Evolutionary conservation across 2,113 vertebrate species (phyloP), one percentile per base, ranked within the genome.

Genomic region (Scomber colias): DNA sequence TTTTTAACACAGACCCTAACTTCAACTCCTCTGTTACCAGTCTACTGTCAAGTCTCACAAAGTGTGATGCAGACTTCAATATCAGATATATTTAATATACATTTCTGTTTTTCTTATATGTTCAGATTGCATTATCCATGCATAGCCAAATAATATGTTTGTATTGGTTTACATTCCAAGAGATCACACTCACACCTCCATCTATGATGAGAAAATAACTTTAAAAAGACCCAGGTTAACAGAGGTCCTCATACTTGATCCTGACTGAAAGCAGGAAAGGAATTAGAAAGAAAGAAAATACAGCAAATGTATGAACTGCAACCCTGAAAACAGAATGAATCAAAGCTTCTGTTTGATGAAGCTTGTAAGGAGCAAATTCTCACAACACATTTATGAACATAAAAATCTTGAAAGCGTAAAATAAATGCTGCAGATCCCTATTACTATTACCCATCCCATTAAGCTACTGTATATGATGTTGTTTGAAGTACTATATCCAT

Each of bases 381-480:
- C 46, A 57, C 16, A 15, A 31, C 74, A 55, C 61, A 82, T 64
- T 45, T 15, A 75, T 40, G 16, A 85, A 75, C 15, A 69, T 55
- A 66, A 57, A 75, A 48, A 44, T 15, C 13, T 40, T 13, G n/a
- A 59, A 72, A 49, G n/a, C 12, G 3, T 55, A 13, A 67, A 30
- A 59, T 14, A 12, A 63, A 73, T 67, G 14, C 67, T 56, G 51
- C n/a, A 54, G 40, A 71, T 61, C 7, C 24, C 16, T 7, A 17
- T 11, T 51, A 70, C 12, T 4, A 16, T 6, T 40, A 40, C 35
- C 35, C 3, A 27, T 27, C 24, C 8, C 2, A 12, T 53, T 21
- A 19, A 57, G 72, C 14, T 53, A 11, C 49, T 44, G 31, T 19
- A 24, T 74, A 8, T 40, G 48, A 3, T 64, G 21, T 27, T 60